Base-by-base conservation (phyloP, 2,113 vertebrate species). In the Seriola quinqueradiata region DNA sequence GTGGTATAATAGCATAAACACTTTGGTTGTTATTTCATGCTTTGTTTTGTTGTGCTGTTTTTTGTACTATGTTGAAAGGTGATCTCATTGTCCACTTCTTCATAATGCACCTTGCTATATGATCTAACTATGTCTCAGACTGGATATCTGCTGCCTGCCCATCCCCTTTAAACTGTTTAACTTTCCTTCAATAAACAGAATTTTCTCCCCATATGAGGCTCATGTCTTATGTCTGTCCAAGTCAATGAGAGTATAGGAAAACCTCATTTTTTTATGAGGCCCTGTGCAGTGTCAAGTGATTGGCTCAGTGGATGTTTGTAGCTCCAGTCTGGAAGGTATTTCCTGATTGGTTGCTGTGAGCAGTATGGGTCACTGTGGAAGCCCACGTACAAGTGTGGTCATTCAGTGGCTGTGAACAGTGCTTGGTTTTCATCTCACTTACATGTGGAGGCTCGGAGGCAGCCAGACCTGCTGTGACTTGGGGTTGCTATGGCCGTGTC, bases 311-410 rank as follows among this genome's bases (percentile, higher is more conserved):
- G 44, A 55, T 92, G 90, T 93, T 93, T 92, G 93, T 90, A 89
- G 87, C 87, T 88, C 52, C 83, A 87, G 82, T 59, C 11, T 84
- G 84, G 77, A 87, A 88, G 85, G 90, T 77, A 85, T 92, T 92
- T 92, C 86, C 93, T 95, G 91, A 95, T 95, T 94, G 91, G 93
- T 92, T 48, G 80, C 83, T 84, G 79, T 70, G 89, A 92, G 91
- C 81, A 55, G 88, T 65, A 72, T 79, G 80, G 90, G 88, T 89
- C 90, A 89, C 79, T 77, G 87, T 90, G 84, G 90, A 85, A 88
- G 82, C 76, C 83, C 83, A 67, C 44, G 25, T 82, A 89, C 90
- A 94, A 89, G 89, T 76, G 72, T 75, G 90, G 83, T 89, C 93
- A 90, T 93, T 94, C 91, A 93, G 82, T 75, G 83, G 82, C 88